phyloP scores from a whole-genome alignment of 2,888 invertebrate genomes.

The Drosophila heteroneura region DNA sequence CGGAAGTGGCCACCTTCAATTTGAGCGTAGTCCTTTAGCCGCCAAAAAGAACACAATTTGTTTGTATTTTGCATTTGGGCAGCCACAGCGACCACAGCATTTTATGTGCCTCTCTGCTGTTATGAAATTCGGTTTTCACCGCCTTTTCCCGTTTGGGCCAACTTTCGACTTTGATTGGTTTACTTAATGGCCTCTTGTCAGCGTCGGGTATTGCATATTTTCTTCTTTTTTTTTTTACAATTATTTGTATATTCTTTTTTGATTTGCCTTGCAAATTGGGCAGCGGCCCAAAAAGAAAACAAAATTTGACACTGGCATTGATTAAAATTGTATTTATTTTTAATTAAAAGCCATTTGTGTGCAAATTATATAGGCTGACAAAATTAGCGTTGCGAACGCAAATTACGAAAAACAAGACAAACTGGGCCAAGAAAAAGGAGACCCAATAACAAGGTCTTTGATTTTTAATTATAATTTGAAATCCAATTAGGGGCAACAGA shows the following conservation, averaged over 20 bases:
- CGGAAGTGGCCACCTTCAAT: constrained; percentile 66
- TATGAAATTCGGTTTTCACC: constrained; percentile 23
- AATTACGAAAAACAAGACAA: background rate
- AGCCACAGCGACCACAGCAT: constrained; percentile 35
- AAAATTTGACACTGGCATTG: constrained; percentile 46
- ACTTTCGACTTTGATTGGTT: constrained; percentile 73
- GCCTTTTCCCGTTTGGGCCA: constrained; percentile 18
- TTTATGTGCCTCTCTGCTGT: constrained; percentile 49
- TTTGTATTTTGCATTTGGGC: constrained; percentile 73
- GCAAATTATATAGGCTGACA: constrained; percentile 53
- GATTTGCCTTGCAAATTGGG: constrained; percentile 71
- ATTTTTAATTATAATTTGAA: constrained; percentile 37
- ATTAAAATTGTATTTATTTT: constrained; percentile 71
- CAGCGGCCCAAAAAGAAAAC: constrained; percentile 27
- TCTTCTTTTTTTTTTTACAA: constrained; percentile 22
- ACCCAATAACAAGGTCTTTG: constrained; percentile 4
- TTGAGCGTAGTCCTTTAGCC: constrained; percentile 22
- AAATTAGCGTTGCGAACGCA: constrained; percentile 19
- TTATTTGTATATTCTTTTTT: constrained; percentile 39
- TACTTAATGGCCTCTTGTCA: constrained; percentile 68
- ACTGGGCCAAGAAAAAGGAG: background rate
- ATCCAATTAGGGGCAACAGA: constrained; percentile 20
- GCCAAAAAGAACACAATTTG: constrained; percentile 64
- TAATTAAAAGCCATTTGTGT: constrained; percentile 73
- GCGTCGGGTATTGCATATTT: constrained; percentile 39